Base-by-base conservation (phyloP, 2,797 vertebrate genomes). In the Myotis daubentonii region DNA sequence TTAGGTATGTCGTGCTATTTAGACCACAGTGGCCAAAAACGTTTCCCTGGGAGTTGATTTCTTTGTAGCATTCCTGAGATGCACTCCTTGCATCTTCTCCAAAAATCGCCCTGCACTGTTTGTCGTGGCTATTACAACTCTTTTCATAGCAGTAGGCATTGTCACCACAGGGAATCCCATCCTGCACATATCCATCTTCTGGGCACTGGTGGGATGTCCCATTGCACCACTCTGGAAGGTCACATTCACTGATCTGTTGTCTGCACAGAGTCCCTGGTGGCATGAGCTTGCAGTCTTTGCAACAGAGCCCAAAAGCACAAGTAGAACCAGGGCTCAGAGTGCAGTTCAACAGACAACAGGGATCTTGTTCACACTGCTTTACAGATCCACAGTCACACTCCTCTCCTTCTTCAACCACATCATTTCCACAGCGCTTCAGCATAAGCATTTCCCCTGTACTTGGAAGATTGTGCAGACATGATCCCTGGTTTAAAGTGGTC, bases 21-120 rank as follows among this genome's bases (percentile, higher is more conserved):
- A 96, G 74, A 80, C 98, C 98, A 71, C 98, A 98, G 28, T 98
- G 98, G 78, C 98, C 98, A 93, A 98, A 98, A 8, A 93, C 92
- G 93, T 97, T 98, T 41, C 98, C 98, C 92, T 36, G 89, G 47
- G 88, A 96, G 80, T 98, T 98, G 91, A 98, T 94, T 93, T 96
- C 91, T 97, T 90, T 93, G 89, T 98, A 98, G 94, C 98, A 98
- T 4, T 44, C 94, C 22, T 87, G 81, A 95, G 96, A 55, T 74
- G 97, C 98, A 1, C 91, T 94, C 33, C 20, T 97, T 66, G 98
- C 97, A 20, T 70, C 38, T 22, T 81, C 70, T 36, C 97, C 97
- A 94, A 98, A 98, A 57, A 98, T 95, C 41, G 86, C 86, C 23
- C 23, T 86, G 76, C 97, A 97, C 20, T 97, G 97, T n/a, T 51